Evolutionary conservation across 2,888 invertebrate species (phyloP).

Genomic region (Barypeithes pellucidus): DNA sequence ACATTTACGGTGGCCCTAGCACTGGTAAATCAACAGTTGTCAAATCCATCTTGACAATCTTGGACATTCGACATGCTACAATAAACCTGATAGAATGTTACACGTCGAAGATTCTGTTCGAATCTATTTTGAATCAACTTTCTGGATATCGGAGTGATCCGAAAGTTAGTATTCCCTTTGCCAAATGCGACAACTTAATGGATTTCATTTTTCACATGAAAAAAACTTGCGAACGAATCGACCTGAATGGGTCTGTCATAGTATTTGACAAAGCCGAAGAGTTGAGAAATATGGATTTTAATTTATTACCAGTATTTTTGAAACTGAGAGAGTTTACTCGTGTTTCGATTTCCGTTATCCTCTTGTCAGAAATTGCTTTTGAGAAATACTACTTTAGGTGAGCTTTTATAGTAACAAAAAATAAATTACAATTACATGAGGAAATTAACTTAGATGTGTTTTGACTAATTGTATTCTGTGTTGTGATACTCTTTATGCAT

Average conservation of each 20-base stretch:
- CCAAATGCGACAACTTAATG: conserved; percentile 80
- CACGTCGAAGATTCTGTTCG: conserved; percentile 82
- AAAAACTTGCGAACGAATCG: conserved; percentile 57
- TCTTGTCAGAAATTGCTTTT: conserved; percentile 85
- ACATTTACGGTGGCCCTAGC: conserved; percentile 87
- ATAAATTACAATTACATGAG: too few species aligned
- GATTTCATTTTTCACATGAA: conserved; percentile 74
- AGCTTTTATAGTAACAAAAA: too few species aligned
- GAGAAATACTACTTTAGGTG: conserved; percentile 79
- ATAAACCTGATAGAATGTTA: conserved; percentile 90
- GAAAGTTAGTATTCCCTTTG: conserved; percentile 66
- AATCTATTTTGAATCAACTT: conserved; percentile 80
- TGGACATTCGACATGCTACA: conserved; percentile 76
- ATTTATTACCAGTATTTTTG: conserved; percentile 82
- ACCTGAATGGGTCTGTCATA: conserved; percentile 76
- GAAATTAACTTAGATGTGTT: too few species aligned
- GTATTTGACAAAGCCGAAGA: conserved; percentile 89
- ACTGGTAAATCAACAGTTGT: conserved; percentile 88
- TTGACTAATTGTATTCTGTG: too few species aligned
- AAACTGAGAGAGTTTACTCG: conserved; percentile 82
- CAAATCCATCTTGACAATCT: conserved; percentile 74
- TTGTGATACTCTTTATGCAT: too few species aligned
- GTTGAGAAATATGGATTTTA: conserved; percentile 82
- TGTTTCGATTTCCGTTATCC: conserved; percentile 82
- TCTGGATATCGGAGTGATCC: conserved; percentile 68